Percentiles rank a stretch among this genome's conserved stretches.
These are phyloP conservation scores for Mycteria americana DNA, from an alignment of 2,797 vertebrate genomes.

Conservation along the genomic window DNA sequence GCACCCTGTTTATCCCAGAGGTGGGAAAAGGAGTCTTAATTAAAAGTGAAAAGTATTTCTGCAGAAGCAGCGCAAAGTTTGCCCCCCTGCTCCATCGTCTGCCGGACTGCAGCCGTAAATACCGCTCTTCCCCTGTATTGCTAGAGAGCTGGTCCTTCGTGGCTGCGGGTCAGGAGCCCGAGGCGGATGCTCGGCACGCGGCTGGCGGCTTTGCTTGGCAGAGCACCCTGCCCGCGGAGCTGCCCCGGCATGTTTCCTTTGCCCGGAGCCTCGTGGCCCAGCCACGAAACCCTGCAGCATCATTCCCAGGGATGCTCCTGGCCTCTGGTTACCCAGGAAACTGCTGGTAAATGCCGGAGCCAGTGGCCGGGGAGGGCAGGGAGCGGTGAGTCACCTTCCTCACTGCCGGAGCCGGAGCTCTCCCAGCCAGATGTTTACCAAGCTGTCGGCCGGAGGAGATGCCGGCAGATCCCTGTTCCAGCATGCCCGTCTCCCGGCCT, in stretches of 20 bases:
- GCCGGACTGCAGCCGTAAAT: not conserved
- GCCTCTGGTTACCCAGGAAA: conserved; percentile 10
- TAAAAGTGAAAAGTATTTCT: not conserved
- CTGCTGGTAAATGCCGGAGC: not conserved
- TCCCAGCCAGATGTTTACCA: not conserved
- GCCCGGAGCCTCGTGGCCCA: not conserved
- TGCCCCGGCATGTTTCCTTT: not conserved
- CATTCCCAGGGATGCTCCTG: not conserved
- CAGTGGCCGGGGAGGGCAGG: not conserved
- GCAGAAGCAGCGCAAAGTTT: not conserved
- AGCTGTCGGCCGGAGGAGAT: not conserved
- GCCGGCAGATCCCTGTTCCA: not conserved
- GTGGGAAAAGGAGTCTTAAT: not conserved
- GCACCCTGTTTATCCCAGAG: not conserved
- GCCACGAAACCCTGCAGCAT: not conserved
- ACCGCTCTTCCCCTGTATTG: rapidly evolving
- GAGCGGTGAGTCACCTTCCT: not conserved
- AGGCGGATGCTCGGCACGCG: rapidly evolving
- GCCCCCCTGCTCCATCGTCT: not conserved
- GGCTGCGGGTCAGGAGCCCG: not conserved
- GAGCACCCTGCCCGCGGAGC: not conserved
- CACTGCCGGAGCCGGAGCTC: rapidly evolving
- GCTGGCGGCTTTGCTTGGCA: not conserved
- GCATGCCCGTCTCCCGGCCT: not conserved
- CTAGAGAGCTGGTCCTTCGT: not conserved